These are phyloP conservation scores for Setipinna tenuifilis DNA, from an alignment of 2,797 vertebrate genomes.

Conservation along the genomic window DNA sequence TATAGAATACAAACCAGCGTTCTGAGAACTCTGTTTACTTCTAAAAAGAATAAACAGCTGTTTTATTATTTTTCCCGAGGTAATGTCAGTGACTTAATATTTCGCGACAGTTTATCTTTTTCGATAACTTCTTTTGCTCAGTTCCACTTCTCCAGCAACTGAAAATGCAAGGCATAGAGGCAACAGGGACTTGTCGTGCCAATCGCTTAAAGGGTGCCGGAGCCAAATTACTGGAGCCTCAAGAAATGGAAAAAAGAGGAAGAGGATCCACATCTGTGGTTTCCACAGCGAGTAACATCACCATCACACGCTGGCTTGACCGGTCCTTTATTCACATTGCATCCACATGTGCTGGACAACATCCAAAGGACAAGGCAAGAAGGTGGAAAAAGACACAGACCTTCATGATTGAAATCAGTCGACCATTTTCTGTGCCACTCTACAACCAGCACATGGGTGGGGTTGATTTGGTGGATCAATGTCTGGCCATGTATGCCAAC, in stretches of 20 bases:
- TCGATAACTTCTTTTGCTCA: neutral
- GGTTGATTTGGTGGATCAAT: constrained; percentile 17
- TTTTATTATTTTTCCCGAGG: too few relatives aligned
- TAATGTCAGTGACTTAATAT: too few relatives aligned
- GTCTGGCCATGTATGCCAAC: constrained; percentile 29
- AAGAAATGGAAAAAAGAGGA: neutral
- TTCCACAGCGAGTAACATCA: neutral
- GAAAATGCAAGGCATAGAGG: neutral
- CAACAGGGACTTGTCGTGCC: neutral
- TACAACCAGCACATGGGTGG: constrained; percentile 35
- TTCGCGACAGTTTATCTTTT: too few relatives aligned
- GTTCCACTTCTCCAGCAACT: neutral
- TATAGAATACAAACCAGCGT: too few relatives aligned
- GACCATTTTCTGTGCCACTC: neutral
- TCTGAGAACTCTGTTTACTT: too few relatives aligned
- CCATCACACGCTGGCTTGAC: neutral
- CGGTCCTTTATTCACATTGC: neutral
- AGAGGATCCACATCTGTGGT: neutral
- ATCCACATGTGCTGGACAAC: neutral
- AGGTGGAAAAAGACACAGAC: constrained; percentile 30
- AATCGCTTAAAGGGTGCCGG: neutral
- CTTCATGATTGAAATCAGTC: neutral
- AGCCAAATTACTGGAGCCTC: neutral
- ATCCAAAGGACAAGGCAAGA: neutral
- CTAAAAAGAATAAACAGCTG: too few relatives aligned